Conservation (phyloP, 2,797 vertebrate genomes). For the Gobio occitaniae region DNA sequence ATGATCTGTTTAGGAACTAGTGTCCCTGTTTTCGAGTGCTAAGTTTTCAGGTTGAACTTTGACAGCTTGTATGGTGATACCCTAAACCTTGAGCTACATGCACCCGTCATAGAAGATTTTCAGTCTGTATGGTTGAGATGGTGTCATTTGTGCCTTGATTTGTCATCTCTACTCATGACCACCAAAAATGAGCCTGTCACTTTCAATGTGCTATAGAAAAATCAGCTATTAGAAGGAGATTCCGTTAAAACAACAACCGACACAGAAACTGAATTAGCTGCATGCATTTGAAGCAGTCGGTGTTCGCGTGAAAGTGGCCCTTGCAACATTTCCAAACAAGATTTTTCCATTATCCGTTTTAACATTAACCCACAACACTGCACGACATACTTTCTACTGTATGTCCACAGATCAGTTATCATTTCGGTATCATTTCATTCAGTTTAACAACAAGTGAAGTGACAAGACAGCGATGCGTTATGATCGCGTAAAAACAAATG, state of each 20-base stretch:
- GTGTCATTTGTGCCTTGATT: neutral
- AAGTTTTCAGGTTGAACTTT: neutral
- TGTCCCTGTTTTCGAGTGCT: neutral
- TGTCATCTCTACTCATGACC: neutral
- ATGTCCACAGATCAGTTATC: neutral
- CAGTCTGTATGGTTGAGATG: neutral
- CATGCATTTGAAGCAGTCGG: neutral
- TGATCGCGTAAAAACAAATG: neutral
- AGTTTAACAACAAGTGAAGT: neutral
- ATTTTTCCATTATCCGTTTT: constrained; percentile 18
- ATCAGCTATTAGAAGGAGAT: neutral
- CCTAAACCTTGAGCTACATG: neutral
- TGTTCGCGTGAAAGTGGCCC: constrained; percentile 1
- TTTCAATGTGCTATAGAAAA: constrained; percentile 8
- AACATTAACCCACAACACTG: neutral
- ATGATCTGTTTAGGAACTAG: neutral
- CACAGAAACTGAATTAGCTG: constrained; percentile 13
- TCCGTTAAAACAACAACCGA: neutral
- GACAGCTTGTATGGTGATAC: constrained; percentile 7
- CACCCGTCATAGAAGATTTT: neutral
- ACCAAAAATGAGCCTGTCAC: neutral
- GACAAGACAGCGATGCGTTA: neutral
- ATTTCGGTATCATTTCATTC: neutral
- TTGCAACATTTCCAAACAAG: neutral
- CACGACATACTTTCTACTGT: neutral